phyloP scores from a whole-genome alignment of 2,888 invertebrate species.

The Eristalis pertinax region DNA sequence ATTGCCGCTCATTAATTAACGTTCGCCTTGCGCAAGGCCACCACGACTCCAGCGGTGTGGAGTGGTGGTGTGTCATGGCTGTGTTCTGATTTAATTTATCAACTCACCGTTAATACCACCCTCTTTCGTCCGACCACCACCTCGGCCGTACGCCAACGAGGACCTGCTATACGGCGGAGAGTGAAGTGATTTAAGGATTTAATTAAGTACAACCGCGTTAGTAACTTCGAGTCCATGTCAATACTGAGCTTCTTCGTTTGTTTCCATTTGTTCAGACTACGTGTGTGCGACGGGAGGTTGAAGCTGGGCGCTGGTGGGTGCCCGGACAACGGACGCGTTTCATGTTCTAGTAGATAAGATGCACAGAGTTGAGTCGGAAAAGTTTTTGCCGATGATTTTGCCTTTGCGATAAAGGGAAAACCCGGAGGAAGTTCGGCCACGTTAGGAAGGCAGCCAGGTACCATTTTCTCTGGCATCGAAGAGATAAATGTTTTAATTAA shows the following conservation, averaged over 20 bases:
- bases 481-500: conserved; percentile 72
- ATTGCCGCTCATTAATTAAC: conserved; percentile 56
- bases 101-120: conserved; percentile 46
- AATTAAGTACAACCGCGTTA: conserved; percentile 68
- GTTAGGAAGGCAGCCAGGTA: background rate
- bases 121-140: background rate
- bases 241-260: conserved; percentile 23
- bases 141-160: background rate
- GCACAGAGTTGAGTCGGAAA: conserved; percentile 26
- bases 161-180: background rate
- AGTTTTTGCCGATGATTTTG: conserved; percentile 46
- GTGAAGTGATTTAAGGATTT: conserved; percentile 70
- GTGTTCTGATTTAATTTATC: conserved; percentile 62
- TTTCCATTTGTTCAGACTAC: conserved; percentile 32
- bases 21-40: conserved; percentile 4
- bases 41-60: background rate
- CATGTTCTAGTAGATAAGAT: conserved; percentile 45
- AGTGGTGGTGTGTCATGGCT: conserved; percentile 27
- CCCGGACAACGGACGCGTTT: background rate
- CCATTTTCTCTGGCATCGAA: conserved; percentile 51
- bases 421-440: conserved; percentile 7
- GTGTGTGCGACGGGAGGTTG: background rate
- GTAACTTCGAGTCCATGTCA: conserved; percentile 33
- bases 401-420: conserved; percentile 40
- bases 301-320: background rate